These are phyloP conservation scores for Cecropterus lyciades DNA, from an alignment of 1,140 invertebrate genomes.

Conservation along the genomic window DNA sequence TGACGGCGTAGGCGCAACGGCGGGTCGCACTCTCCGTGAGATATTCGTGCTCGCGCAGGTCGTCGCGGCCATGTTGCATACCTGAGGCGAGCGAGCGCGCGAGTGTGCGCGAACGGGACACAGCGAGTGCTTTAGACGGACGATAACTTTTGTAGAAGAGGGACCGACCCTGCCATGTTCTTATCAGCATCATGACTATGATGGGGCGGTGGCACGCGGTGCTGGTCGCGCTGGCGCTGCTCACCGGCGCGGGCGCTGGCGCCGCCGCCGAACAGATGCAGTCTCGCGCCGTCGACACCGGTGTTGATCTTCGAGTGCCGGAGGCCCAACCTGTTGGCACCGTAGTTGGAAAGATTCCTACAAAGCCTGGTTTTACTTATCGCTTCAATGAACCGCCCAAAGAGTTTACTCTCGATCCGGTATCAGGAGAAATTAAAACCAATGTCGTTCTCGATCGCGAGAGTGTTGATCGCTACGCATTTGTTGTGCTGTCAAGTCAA, in stretches of 20 bases:
- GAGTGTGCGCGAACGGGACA: constrained; percentile 78
- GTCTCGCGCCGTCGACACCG: constrained; percentile 93
- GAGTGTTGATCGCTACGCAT: constrained; percentile 92
- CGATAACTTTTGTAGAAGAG: constrained; percentile 60
- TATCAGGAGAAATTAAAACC: constrained; percentile 93
- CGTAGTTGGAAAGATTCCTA: constrained; percentile 93
- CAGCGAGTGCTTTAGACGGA: constrained; percentile 60
- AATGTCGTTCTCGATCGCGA: constrained; percentile 93
- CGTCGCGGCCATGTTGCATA: constrained; percentile 82
- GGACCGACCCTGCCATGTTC: constrained; percentile 67
- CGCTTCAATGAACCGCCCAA: constrained; percentile 95
- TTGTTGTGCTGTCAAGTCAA: constrained; percentile 95
- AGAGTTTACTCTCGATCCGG: constrained; percentile 92
- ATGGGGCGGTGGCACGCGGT: constrained; percentile 80
- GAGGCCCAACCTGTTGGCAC: constrained; percentile 94
- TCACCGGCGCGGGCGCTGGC: constrained; percentile 62
- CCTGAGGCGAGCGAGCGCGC: constrained; percentile 76
- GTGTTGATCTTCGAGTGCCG: constrained; percentile 92
- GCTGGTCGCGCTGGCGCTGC: constrained; percentile 77
- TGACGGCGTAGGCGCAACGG: constrained; percentile 79
- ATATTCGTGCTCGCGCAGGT: constrained; percentile 80
- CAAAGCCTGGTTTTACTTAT: constrained; percentile 94
- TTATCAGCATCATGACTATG: constrained; percentile 71
- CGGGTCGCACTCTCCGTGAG: constrained; percentile 78
- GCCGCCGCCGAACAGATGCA: constrained; percentile 89